Conservation (phyloP, 2,797 vertebrate genomes). For the Helostoma temminkii region DNA sequence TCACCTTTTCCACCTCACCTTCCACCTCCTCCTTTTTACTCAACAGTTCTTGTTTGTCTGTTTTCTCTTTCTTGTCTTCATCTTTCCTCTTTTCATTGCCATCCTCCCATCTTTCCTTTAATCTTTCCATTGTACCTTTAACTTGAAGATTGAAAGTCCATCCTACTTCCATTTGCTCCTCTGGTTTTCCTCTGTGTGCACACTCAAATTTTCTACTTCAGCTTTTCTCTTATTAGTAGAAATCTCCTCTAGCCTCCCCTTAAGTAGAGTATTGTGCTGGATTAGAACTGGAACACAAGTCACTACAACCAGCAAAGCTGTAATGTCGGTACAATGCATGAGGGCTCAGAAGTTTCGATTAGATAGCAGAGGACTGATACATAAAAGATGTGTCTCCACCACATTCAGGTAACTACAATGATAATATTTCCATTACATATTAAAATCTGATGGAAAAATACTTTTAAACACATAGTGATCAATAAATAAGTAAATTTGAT, state of each 20-base stretch:
- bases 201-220: constrained; percentile 34
- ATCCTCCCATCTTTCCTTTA: constrained; percentile 23
- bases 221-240: constrained; percentile 31
- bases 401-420: neutral
- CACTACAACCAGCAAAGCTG: neutral
- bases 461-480: no score
- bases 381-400: neutral
- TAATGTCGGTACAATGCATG: neutral
- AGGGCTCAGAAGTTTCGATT: neutral
- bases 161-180: neutral
- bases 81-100: neutral
- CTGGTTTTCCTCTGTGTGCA: constrained; percentile 25
- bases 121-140: constrained; percentile 30
- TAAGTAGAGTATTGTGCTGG: neutral
- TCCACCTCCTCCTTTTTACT: no score
- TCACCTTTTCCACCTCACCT: neutral
- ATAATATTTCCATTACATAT: neutral
- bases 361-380: neutral
- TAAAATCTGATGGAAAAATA: neutral
- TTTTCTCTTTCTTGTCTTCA: constrained; percentile 26
- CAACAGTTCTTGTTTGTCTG: neutral
- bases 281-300: constrained; percentile 1
- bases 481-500: no score
- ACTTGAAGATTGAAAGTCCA: constrained; percentile 27
- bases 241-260: constrained; percentile 4